Base-by-base conservation (phyloP, 2,797 vertebrate genomes). In the Mallotus villosus region DNA sequence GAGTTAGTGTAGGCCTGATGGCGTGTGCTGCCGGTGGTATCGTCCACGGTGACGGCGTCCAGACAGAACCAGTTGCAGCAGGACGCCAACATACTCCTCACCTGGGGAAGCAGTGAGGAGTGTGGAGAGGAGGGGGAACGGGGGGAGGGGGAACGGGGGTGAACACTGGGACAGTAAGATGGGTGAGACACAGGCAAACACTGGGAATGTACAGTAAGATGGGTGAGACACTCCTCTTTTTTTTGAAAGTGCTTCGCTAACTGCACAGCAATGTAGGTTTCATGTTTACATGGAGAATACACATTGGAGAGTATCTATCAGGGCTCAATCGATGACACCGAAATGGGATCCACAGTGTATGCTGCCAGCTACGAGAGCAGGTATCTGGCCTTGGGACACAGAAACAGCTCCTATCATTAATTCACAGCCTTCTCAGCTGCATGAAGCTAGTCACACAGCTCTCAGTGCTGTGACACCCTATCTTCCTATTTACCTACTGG, bases 21-120 rank as follows among this genome's bases (percentile, higher is more conserved):
- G 5, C 77, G 84, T 24, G 85, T 81, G 58, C 84, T 83, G 0
- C 68, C 75, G 34, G 80, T 70, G 0, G 85, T 70, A 64, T 87
- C 85, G 25, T 89, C 91, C 58, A 86, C 93, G 2, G 92, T 92
- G 1, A 88, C 74, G 1, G 95, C 90, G 84, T 98, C 96, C 90
- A 95, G 72, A 78, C 96, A 97, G 41, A 96, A 81, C 96, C 97
- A 98, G 82, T 94, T 95, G 78, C 97, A 99, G 85, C 96, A 98
- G 79, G 94, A 93, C 11, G 95, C 92, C 92, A 94, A 97, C 97
- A 99, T 99, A 11, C 81, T 80, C 81, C 74, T 49, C 0, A 64
- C 80, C 72, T 61, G 29, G 57, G 41, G 83, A 79, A 1, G 68
- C 2, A 68, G 1, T 22, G n/a, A 41, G 29, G 11, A 57, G 27